Base-by-base conservation (phyloP, 2,113 vertebrate species). In the Speoplatyrhinus poulsoni region DNA sequence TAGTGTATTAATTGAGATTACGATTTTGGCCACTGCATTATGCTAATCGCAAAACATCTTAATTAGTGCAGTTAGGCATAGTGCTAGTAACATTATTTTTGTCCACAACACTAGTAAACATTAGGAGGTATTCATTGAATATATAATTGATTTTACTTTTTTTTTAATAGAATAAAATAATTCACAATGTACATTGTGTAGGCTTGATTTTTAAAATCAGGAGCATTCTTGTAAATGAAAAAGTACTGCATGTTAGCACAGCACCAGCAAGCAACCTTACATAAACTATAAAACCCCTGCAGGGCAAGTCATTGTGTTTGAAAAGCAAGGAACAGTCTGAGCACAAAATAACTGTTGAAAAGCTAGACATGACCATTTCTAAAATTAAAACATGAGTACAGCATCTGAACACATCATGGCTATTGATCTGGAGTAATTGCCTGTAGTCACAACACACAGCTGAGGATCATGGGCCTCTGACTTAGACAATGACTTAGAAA, bases 391-490 rank as follows among this genome's bases (percentile, higher is more conserved):
- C 67, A 70, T 73, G 70, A 78, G 58, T 64, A 3, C 26, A 26
- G 26, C 26, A 26, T 26, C 26, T 26, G 26, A 26, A 26, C 26
- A 26, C 59, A 85, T 84, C 80, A 75, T 65, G 74, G 13, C 67
- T 73, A 84, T 67, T 81, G 79, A 86, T 88, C 72, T 65, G 70
- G 56, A 77, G 72, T 82, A 78, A 67, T 77, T 48, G 87, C 88
- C 85, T 71, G 41, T 10, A 77, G 87, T 56, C 57, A 76, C 62
- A 81, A 26, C 61, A 79, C 78, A 77, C 88, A 88, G 86, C 86
- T 89, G 88, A 89, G 81, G 66, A 90, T 90, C 90, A 91, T 71
- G 84, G 83, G 88, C 84, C 76, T 78, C 72, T 76, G 26, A 26
- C 26, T 78, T 81, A 75, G 15, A 70, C 75, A 73, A 84, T 83